phyloP scores from a whole-genome alignment of 2,888 invertebrate species.

The Epinotia demarniana region DNA sequence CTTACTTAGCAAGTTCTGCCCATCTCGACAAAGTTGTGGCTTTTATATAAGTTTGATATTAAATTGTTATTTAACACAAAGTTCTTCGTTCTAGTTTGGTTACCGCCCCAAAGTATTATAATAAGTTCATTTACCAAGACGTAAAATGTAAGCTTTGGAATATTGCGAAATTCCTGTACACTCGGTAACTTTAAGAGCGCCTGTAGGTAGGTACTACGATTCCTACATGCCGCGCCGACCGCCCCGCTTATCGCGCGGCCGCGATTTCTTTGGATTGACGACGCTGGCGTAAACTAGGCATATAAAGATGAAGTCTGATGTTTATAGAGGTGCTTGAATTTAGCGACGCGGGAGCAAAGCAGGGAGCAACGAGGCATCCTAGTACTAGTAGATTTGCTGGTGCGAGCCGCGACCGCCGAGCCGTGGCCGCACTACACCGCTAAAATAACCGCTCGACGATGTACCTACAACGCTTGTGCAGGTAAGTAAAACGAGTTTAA shows the following conservation, averaged over 20 bases:
- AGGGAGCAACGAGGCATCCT: conserved; percentile 59
- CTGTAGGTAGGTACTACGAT: no score
- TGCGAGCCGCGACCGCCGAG: conserved; percentile 47
- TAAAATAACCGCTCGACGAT: conserved; percentile 5
- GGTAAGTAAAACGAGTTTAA: conserved; percentile 14
- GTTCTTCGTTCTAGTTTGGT: conserved; percentile 28
- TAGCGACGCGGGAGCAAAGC: conserved; percentile 52
- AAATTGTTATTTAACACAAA: conserved; percentile 44
- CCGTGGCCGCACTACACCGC: neutral
- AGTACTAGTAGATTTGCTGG: conserved; percentile 53
- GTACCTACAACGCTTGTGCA: neutral
- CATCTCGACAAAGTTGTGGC: conserved; percentile 40
- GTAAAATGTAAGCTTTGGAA: conserved; percentile 24
- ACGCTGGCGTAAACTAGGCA: neutral
- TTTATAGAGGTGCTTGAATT: conserved; percentile 39
- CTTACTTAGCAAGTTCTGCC: conserved; percentile 32
- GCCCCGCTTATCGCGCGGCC: no score
- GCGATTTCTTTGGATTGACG: neutral
- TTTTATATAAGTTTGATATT: conserved; percentile 44
- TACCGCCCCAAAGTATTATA: conserved; percentile 28
- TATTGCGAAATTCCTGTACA: conserved; percentile 16
- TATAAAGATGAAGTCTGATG: conserved; percentile 10
- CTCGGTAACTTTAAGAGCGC: conserved; percentile 16
- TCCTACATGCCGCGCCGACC: no score
- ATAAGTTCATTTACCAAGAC: conserved; percentile 27